Evolutionary conservation across 2,888 invertebrate genomes (phyloP), one percentile per base, ranked within the genome.

Genomic region (Philaethria dido): DNA sequence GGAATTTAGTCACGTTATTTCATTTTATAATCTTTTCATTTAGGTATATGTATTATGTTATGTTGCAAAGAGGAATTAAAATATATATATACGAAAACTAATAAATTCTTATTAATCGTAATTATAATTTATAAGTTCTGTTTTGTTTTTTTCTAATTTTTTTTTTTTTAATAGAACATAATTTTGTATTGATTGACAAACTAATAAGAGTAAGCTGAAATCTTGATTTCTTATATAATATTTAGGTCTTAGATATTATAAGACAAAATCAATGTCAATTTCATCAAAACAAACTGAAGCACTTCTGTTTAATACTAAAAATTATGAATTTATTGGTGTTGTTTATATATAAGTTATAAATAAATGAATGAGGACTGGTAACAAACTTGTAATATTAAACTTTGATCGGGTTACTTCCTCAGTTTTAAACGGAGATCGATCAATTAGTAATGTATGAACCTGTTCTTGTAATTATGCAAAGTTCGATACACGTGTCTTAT

Each of bases 341-440:
- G 8, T 25, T 50, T 22, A 22, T 8, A 48, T 6, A 48, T 25
- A 1, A 52, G 39, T 18, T 25, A 57, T 54, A 29, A 52, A 42
- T 18, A 36, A 36, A 42, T 16, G 29, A 20, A 29, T 36, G 25
- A 14, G 13, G 50, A 18, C 5, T 64, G 8, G 14, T 57, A 48
- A 16, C 11, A 52, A 16, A 52, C 6, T 13, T 22, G 22, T 33
- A 29, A 22, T 9, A 6, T 25, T 66, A 70, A 67, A 68, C 70
- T 70, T 70, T 66, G 66, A 66, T 55, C 62, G 45, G 29, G 48
- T 68, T 54, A 60, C 70, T 68, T 70, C 70, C 70, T 71, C 29
- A 64, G 59, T 69, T 67, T 66, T 67, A 64, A 62, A 55, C 39
- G 55, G 61, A 57, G 66, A 62, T 62, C 29, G 16, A 29, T 39